Evolutionary conservation across 2,888 invertebrate genomes (phyloP).

Genomic region (Callimorpha dominula): DNA sequence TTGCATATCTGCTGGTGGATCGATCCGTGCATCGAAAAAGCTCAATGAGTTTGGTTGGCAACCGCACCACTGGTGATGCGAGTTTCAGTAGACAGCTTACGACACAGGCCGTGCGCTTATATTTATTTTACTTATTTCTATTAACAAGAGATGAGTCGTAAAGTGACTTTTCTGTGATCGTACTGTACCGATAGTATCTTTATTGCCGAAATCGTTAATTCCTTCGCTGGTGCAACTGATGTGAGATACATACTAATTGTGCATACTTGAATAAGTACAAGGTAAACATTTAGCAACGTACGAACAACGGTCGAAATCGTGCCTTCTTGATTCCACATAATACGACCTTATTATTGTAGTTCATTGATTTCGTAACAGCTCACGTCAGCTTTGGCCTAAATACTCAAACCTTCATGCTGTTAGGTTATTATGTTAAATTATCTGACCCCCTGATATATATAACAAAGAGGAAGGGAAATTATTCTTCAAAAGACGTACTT

Average conservation of each 20-base stretch:
- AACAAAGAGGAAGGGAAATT: background rate
- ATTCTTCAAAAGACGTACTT: background rate
- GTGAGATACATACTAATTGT: slow-evolving; percentile 29
- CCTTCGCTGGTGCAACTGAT: slow-evolving; percentile 8
- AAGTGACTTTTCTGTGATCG: background rate
- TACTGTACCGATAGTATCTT: background rate
- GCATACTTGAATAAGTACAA: slow-evolving; percentile 36
- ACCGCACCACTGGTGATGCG: background rate
- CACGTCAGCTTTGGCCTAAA: slow-evolving; percentile 27
- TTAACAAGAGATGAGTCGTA: background rate
- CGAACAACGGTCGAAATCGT: slow-evolving; percentile 21
- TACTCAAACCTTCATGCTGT: slow-evolving; percentile 18
- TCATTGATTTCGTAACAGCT: slow-evolving; percentile 23
- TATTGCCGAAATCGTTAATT: slow-evolving; percentile 16
- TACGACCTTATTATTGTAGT: slow-evolving; percentile 35
- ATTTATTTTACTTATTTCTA: background rate
- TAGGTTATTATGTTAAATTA: background rate
- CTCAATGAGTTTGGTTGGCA: too few species aligned
- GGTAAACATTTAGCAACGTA: slow-evolving; percentile 45
- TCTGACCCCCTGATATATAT: background rate
- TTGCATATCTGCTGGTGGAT: too few species aligned
- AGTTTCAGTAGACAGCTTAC: background rate
- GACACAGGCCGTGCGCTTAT: background rate
- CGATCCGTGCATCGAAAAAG: too few species aligned
- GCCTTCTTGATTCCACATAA: slow-evolving; percentile 36